phyloP scores from a whole-genome alignment of 2,888 invertebrate genomes.

The Salticus scenicus region DNA sequence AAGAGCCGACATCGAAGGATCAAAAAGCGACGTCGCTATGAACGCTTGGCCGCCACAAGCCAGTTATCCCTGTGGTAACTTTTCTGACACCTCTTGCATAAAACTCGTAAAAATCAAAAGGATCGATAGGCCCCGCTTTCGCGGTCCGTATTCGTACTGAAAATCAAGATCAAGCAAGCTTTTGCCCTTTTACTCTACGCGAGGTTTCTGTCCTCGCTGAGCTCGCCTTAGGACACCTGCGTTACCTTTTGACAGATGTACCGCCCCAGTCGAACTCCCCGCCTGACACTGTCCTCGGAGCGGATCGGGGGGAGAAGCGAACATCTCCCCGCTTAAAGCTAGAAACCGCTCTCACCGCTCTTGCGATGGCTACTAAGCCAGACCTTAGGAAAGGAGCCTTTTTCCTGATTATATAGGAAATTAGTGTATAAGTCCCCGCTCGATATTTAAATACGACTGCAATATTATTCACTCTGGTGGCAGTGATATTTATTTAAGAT shows the following conservation, averaged over 20 bases:
- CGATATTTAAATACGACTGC: too few relatives aligned
- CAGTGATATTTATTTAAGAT: too few relatives aligned
- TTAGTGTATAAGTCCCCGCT: too few relatives aligned
- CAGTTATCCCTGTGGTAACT: slow-evolving; percentile 76
- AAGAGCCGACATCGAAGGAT: slow-evolving; percentile 84
- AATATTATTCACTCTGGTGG: too few relatives aligned
- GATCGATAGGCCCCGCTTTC: too few relatives aligned
- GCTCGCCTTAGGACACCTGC: slow-evolving; percentile 82
- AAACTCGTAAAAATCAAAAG: slow-evolving; percentile 78
- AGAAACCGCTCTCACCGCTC: too few relatives aligned
- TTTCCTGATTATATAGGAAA: too few relatives aligned
- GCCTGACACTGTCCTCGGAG: slow-evolving; percentile 76
- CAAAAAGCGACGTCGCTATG: slow-evolving; percentile 75
- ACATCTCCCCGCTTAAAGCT: slow-evolving; percentile 78
- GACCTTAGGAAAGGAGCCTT: too few relatives aligned
- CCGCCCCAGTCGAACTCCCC: slow-evolving; percentile 74
- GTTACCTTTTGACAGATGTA: slow-evolving; percentile 78
- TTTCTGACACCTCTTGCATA: slow-evolving; percentile 75
- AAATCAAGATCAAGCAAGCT: slow-evolving; percentile 82
- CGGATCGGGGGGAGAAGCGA: too few relatives aligned
- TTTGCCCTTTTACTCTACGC: slow-evolving; percentile 83
- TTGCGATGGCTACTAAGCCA: too few relatives aligned
- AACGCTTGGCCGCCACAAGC: slow-evolving; percentile 75
- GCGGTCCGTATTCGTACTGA: slow-evolving; percentile 78
- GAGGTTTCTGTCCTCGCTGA: slow-evolving; percentile 83